Conservation (phyloP, 2,888 invertebrate genomes). For the Enchytraeus crypticus region DNA sequence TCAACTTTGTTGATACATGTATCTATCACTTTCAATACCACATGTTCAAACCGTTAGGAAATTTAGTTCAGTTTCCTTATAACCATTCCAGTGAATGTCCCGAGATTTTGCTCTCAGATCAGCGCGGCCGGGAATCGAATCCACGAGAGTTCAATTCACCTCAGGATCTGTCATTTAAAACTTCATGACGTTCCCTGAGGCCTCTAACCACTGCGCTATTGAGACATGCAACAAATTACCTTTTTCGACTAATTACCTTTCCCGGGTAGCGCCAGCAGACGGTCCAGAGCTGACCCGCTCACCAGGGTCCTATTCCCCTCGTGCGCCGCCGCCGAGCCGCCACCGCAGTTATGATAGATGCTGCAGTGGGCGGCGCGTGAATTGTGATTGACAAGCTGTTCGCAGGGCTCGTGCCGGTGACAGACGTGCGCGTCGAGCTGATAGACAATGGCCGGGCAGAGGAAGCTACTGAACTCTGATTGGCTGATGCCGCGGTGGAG, state of each 20-base stretch:
- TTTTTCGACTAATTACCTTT: background rate
- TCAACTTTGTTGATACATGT: too few species aligned
- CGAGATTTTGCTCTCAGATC: too few species aligned
- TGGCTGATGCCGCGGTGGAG: background rate
- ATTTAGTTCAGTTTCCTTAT: too few species aligned
- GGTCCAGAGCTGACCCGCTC: background rate
- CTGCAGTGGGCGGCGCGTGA: background rate
- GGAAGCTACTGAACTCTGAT: conserved; percentile 32
- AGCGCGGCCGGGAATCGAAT: too few species aligned
- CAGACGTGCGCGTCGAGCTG: conserved; percentile 36
- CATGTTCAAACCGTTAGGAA: too few species aligned
- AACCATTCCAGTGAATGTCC: too few species aligned
- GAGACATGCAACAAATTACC: too few species aligned
- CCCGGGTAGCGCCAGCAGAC: background rate
- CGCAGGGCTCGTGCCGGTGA: background rate
- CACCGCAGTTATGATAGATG: background rate
- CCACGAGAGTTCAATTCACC: too few species aligned
- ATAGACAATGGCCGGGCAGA: conserved; percentile 46
- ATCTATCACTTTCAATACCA: too few species aligned
- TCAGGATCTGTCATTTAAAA: too few species aligned
- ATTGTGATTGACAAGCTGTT: background rate
- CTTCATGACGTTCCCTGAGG: too few species aligned
- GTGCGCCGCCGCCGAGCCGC: background rate
- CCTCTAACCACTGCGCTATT: too few species aligned
- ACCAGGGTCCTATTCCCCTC: background rate